phyloP scores from a whole-genome alignment of 2,888 invertebrate genomes.

The Leptinotarsa tumamoca region DNA sequence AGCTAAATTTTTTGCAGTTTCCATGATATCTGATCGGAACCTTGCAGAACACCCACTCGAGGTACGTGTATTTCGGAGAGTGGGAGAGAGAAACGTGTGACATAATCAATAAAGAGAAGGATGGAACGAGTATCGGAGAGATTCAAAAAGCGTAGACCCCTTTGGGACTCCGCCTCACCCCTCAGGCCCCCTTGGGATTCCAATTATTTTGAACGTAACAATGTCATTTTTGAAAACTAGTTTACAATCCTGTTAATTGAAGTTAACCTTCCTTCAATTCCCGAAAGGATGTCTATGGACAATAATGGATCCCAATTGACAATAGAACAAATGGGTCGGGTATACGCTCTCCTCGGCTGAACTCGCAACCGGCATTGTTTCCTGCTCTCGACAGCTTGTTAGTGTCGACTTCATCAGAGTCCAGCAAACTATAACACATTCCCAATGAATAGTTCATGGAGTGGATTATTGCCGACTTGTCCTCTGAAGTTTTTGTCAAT shows the following conservation, averaged over 20 bases:
- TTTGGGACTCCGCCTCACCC: too few species aligned
- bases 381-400: constrained; percentile 23
- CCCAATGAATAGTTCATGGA: constrained; percentile 20
- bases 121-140: too few species aligned
- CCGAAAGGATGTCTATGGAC: constrained; percentile 11
- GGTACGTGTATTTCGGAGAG: too few species aligned
- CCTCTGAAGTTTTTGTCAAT: background rate
- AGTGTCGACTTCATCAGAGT: constrained; percentile 19
- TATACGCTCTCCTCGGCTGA: constrained; percentile 5
- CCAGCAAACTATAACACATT: constrained; percentile 18
- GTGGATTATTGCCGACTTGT: background rate
- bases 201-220: background rate
- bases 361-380: constrained; percentile 19
- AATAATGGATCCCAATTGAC: constrained; percentile 16
- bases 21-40: too few species aligned
- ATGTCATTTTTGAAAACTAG: background rate
- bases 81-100: too few species aligned
- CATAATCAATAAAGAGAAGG: too few species aligned
- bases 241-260: background rate
- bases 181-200: too few species aligned
- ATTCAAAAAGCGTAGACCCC: too few species aligned
- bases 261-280: background rate
- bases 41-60: too few species aligned
- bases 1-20: too few species aligned
- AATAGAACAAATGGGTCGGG: constrained; percentile 4